phyloP scores from a whole-genome alignment of 2,797 vertebrate species.

The Gastrophryne carolinensis region DNA sequence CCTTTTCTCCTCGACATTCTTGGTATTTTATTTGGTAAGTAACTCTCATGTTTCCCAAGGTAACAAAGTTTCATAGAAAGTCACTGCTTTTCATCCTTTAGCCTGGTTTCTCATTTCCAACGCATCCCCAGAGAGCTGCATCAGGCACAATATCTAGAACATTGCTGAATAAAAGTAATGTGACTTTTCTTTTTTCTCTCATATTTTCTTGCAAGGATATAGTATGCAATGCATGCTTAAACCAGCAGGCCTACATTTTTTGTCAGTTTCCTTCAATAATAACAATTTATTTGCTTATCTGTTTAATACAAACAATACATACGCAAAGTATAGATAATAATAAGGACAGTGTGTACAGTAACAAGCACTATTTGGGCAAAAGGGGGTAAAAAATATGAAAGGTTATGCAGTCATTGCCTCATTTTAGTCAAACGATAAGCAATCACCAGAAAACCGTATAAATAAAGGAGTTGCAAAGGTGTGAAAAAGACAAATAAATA shows the following conservation, averaged over 20 bases:
- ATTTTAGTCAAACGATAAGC: no score
- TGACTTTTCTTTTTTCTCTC: constrained; percentile 42
- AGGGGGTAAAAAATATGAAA: no score
- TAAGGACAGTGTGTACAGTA: no score
- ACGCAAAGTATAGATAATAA: not conserved
- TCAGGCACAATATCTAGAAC: constrained; percentile 46
- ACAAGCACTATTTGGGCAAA: no score
- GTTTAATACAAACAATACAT: not conserved
- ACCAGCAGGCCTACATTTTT: not conserved
- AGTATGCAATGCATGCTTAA: not conserved
- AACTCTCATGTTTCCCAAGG: constrained; percentile 46
- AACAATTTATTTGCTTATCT: no score
- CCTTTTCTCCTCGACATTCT: constrained; percentile 32
- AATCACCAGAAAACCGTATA: no score
- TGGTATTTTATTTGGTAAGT: constrained; percentile 38
- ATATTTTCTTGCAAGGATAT: constrained; percentile 35
- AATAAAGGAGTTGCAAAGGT: no score
- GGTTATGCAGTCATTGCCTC: no score
- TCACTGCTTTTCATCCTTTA: constrained; percentile 44
- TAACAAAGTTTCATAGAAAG: constrained; percentile 47
- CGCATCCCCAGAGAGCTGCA: constrained; percentile 41
- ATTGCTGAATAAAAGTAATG: constrained; percentile 48
- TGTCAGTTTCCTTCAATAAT: no score
- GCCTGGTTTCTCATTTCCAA: constrained; percentile 46
- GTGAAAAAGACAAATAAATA: no score